These are phyloP conservation scores for Corythoichthys haematopterus DNA, from an alignment of 2,113 vertebrate species.

Conservation along the genomic window DNA sequence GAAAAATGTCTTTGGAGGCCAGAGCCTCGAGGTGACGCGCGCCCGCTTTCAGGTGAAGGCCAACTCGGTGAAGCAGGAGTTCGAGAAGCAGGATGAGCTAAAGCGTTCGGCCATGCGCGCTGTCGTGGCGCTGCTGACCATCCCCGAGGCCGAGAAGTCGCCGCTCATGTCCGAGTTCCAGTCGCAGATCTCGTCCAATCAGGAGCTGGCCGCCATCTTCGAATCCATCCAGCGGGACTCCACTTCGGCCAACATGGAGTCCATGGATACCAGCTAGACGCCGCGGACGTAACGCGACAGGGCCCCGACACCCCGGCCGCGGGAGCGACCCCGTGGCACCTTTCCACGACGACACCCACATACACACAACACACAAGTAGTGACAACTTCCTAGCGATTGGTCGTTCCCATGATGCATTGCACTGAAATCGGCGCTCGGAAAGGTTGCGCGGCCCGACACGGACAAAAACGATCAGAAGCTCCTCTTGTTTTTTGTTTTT, in stretches of 20 bases:
- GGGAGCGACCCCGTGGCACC: constrained; percentile 60
- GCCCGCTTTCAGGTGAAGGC: constrained; percentile 84
- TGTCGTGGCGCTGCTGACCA: constrained; percentile 92
- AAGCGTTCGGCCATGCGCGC: constrained; percentile 97
- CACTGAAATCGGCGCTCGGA: constrained; percentile 82
- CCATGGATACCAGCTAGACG: constrained; percentile 97
- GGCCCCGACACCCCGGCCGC: constrained; percentile 44
- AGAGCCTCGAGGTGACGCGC: too few relatives aligned
- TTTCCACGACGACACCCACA: constrained; percentile 48
- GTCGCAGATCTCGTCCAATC: constrained; percentile 97
- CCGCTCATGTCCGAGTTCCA: constrained; percentile 98
- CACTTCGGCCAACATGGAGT: constrained; percentile 94
- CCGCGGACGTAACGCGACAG: constrained; percentile 38
- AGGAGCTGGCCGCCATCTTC: constrained; percentile 96
- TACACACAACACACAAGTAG: constrained; percentile 35
- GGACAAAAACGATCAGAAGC: constrained; percentile 68
- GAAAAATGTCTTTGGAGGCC: background rate
- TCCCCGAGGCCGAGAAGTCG: constrained; percentile 98
- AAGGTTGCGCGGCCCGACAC: constrained; percentile 47
- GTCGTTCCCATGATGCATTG: constrained; percentile 82
- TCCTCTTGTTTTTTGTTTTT: constrained; percentile 79
- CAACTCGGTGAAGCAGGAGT: constrained; percentile 97
- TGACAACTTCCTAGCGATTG: constrained; percentile 59
- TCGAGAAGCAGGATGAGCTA: constrained; percentile 98
- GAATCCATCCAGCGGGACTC: constrained; percentile 99